These are phyloP conservation scores for Hemicordylus capensis DNA, from an alignment of 2,113 vertebrate genomes.

Conservation along the genomic window DNA sequence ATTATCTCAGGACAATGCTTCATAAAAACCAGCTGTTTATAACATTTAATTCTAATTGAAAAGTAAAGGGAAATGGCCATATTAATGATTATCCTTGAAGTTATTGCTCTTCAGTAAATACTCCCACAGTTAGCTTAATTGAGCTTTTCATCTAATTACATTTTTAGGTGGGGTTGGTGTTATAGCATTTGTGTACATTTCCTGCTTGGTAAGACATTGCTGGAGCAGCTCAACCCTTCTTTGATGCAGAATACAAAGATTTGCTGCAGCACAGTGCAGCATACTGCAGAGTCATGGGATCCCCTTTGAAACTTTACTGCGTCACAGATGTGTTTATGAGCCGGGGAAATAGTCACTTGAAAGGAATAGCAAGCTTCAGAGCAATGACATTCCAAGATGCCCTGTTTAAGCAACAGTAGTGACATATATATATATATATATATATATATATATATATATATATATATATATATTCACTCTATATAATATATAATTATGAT, in stretches of 20 bases:
- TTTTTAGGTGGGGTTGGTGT: no score
- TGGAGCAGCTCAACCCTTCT: conserved; percentile 27
- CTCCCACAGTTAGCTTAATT: not conserved
- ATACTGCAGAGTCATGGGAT: conserved; percentile 22
- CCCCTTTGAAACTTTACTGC: not conserved
- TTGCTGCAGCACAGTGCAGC: conserved; percentile 41
- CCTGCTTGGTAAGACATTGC: not conserved
- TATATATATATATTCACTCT: not conserved
- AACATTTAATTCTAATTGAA: not conserved
- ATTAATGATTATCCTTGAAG: not conserved
- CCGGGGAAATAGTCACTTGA: not conserved
- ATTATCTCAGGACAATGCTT: not conserved
- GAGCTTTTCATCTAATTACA: not conserved
- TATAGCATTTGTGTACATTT: not conserved
- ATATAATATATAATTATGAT: no score
- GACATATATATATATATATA: not conserved
- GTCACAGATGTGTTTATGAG: not conserved
- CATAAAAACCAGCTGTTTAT: not conserved
- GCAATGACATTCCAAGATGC: not conserved
- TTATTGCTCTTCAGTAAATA: not conserved
- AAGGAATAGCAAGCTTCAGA: not conserved
- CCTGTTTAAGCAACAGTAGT: not conserved
- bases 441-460: not conserved
- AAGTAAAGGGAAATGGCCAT: not conserved
- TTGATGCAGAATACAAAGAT: conserved; percentile 9